A percentile compares a stretch with the other conserved stretches of the same genome.
These are phyloP conservation scores for Liopterus haemorrhoidalis DNA, from an alignment of 2,888 invertebrate genomes.

Conservation along the genomic window DNA sequence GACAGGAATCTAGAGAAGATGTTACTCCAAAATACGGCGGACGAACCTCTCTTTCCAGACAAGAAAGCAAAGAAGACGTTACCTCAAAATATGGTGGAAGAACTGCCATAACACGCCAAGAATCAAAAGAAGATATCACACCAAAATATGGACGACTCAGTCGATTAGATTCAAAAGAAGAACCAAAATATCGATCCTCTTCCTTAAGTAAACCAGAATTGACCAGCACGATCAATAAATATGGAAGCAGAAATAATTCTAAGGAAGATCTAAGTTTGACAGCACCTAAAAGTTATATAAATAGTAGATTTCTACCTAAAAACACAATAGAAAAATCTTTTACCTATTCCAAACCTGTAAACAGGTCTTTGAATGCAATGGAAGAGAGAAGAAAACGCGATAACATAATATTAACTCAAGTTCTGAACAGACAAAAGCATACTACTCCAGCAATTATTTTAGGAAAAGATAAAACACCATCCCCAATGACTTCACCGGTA, in stretches of 20 bases:
- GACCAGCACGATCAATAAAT: constrained; percentile 15
- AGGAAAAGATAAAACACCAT: constrained; percentile 41
- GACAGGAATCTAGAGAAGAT: constrained; percentile 22
- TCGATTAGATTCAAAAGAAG: constrained; percentile 46
- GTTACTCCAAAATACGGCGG: constrained; percentile 5
- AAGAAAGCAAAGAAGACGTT: constrained; percentile 3
- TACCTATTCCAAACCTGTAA: constrained; percentile 41
- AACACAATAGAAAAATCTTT: constrained; percentile 44
- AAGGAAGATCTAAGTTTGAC: constrained; percentile 39
- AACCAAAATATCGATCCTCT: constrained; percentile 35
- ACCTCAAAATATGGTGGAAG: constrained; percentile 13
- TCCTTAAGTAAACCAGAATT: constrained; percentile 10
- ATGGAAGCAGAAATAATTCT: constrained; percentile 35
- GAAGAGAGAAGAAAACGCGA: constrained; percentile 43
- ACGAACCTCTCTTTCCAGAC: too few relatives aligned
- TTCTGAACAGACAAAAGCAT: too few relatives aligned
- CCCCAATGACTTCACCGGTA: constrained; percentile 34
- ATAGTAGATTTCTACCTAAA: constrained; percentile 44
- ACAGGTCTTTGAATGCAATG: constrained; percentile 35
- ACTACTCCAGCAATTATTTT: constrained; percentile 26
- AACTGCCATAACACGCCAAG: constrained; percentile 10
- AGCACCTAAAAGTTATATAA: constrained; percentile 43
- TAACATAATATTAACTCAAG: constrained; percentile 39
- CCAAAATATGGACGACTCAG: constrained; percentile 42
- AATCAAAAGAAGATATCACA: constrained; percentile 34